phyloP scores from a whole-genome alignment of 1,140 invertebrate genomes.

The Macrocentrus cingulum region DNA sequence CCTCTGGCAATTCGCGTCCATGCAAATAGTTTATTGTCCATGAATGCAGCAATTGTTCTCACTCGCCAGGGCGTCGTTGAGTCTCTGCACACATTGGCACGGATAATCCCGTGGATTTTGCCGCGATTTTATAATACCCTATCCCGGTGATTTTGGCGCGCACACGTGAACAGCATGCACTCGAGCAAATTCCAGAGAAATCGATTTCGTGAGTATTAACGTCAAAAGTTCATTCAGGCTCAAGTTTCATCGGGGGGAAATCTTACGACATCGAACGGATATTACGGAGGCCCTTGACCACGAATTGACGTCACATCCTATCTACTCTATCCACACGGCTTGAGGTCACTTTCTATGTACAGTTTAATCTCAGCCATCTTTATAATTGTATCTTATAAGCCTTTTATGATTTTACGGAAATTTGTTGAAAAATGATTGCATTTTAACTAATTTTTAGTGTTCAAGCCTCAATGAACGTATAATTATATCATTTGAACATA shows the following conservation, averaged over 20 bases:
- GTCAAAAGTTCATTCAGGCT: no score
- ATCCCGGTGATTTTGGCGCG: not conserved
- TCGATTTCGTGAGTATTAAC: no score
- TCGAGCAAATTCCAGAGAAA: slow-evolving; percentile 1
- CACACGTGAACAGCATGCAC: not conserved
- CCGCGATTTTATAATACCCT: not conserved
- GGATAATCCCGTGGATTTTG: slow-evolving; percentile 17
- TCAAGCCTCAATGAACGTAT: no score
- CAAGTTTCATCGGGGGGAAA: no score
- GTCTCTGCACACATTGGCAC: slow-evolving; percentile 10
- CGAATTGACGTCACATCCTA: slow-evolving; percentile 35
- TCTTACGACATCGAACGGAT: not conserved
- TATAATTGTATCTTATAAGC: no score
- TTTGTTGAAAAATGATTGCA: no score
- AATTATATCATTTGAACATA: no score
- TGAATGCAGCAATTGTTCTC: slow-evolving; percentile 24
- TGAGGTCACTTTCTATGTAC: slow-evolving; percentile 5
- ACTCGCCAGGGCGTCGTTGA: slow-evolving; percentile 11
- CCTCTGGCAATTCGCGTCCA: slow-evolving; percentile 31
- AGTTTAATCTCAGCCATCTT: no score
- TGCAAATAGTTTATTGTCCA: slow-evolving; percentile 34
- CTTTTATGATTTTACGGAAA: no score
- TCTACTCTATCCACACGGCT: slow-evolving; percentile 37
- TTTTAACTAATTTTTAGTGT: no score
- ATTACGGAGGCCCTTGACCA: slow-evolving; percentile 26